Base-by-base conservation (phyloP, 2,888 invertebrate species). In the Laothoe populi region DNA sequence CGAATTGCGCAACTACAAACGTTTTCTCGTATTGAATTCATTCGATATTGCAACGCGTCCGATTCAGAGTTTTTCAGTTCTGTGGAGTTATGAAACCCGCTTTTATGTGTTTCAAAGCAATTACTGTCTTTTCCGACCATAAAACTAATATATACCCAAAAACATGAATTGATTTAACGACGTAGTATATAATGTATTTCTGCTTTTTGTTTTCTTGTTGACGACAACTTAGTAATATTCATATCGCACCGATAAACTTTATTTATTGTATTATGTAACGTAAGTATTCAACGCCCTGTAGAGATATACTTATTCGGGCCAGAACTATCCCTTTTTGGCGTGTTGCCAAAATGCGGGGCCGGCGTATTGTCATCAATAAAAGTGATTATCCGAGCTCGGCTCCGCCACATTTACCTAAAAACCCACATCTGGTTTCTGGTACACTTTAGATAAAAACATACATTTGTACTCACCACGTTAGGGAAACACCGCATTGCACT, bases 301-400 rank as follows among this genome's bases (percentile, higher is more conserved):
- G 19, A 45, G 26, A 45, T 31, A 59, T 23, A 42, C 58, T 42
- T 42, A 31, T 26, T 45, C 31, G 31, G 26, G 77, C 75, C 75
- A 77, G 75, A 81, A 79, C 78, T 80, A 73, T 81, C 77, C 78
- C 75, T 79, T 74, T 53, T 71, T 87, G 87, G 87, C 87, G 64
- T 59, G 63, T 49, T 60, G 84, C 87, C 87, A 87, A 74, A 74
- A 73, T 73, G 77, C 73, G 73, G 70, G 69, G 70, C 74, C 74
- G 74, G 79, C 76, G 78, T 82, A 82, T 81, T 81, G 85, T 84
- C 87, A 82, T 86, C 86, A 82, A 86, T 86, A 84, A 81, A 83
- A 81, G 70, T 83, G 84, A 82, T 83, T 81, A 80, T 74, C 68
- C 70, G 65, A 69, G 70, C 72, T 69, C 66, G 40, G 35, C 73